Evolutionary conservation across 2,113 vertebrate genomes (phyloP).

Genomic region (Dermatemys mawii): DNA sequence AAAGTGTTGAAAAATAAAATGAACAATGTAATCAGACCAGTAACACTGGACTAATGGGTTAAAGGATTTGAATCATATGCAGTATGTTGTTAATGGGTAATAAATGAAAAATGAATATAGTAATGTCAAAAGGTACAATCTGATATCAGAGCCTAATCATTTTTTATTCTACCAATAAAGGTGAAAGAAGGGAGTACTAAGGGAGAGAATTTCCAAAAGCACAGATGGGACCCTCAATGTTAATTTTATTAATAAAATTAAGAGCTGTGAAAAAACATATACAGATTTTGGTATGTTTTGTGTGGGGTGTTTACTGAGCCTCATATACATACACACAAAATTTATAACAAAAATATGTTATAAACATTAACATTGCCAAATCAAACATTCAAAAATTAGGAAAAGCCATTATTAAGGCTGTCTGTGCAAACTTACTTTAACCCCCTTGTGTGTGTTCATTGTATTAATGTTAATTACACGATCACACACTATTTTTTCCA

Average conservation of each 20-base stretch:
- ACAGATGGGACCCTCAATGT: neutral
- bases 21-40: neutral
- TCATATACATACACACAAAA: too few relatives aligned
- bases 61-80: neutral
- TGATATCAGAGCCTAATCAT: neutral
- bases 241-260: neutral
- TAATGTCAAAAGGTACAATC: neutral
- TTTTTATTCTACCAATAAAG: neutral
- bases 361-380: too few relatives aligned
- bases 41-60: neutral
- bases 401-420: too few relatives aligned
- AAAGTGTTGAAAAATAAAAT: neutral
- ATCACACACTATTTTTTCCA: too few relatives aligned
- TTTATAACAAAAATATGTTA: too few relatives aligned
- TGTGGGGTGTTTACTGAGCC: neutral
- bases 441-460: too few relatives aligned
- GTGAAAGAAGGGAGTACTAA: too few relatives aligned
- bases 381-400: too few relatives aligned
- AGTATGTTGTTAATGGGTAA: neutral
- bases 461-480: too few relatives aligned
- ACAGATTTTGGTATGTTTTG: neutral
- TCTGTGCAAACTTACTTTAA: too few relatives aligned
- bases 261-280: neutral
- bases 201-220: neutral
- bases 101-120: neutral